Evolutionary conservation across 2,113 vertebrate species (phyloP).

Genomic region (Gymnobelideus leadbeateri): DNA sequence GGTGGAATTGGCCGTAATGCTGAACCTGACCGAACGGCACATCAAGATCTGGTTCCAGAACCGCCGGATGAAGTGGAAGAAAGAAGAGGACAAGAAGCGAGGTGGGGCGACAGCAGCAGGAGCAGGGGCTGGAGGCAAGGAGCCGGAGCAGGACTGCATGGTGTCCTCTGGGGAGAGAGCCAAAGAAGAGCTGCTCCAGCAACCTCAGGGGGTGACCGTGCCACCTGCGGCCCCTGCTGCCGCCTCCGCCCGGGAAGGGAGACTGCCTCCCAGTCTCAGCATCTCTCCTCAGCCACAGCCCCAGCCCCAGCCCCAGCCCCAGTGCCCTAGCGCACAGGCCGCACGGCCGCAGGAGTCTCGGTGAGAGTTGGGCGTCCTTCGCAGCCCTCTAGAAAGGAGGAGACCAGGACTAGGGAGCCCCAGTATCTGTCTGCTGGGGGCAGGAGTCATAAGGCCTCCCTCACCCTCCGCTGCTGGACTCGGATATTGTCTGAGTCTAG

Average conservation of each 20-base stretch:
- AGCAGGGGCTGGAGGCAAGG: constrained; percentile 71
- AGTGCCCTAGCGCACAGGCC: constrained; percentile 65
- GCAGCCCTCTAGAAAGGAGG: background rate
- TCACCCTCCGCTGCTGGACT: background rate
- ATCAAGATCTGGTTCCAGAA: constrained; percentile 99
- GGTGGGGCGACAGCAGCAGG: constrained; percentile 49
- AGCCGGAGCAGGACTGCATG: constrained; percentile 94
- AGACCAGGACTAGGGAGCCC: background rate
- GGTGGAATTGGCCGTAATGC: constrained; percentile 95
- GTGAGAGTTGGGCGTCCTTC: constrained; percentile 66
- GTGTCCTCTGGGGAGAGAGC: constrained; percentile 90
- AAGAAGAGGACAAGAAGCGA: constrained; percentile 95
- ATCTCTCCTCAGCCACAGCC: constrained; percentile 80
- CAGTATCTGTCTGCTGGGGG: background rate
- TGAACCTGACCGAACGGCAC: constrained; percentile 97
- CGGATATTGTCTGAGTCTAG: background rate
- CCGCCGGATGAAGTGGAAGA: constrained; percentile 98
- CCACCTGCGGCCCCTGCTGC: constrained; percentile 41
- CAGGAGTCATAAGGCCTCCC: background rate
- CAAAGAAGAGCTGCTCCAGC: constrained; percentile 83
- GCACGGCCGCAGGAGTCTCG: constrained; percentile 80
- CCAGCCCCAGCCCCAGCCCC: constrained; percentile 69
- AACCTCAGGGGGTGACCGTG: constrained; percentile 47
- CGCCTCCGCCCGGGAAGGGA: constrained; percentile 74
- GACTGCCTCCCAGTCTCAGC: constrained; percentile 81